phyloP scores from a whole-genome alignment of 2,888 invertebrate genomes.

The Exephanes ischioxanthus region DNA sequence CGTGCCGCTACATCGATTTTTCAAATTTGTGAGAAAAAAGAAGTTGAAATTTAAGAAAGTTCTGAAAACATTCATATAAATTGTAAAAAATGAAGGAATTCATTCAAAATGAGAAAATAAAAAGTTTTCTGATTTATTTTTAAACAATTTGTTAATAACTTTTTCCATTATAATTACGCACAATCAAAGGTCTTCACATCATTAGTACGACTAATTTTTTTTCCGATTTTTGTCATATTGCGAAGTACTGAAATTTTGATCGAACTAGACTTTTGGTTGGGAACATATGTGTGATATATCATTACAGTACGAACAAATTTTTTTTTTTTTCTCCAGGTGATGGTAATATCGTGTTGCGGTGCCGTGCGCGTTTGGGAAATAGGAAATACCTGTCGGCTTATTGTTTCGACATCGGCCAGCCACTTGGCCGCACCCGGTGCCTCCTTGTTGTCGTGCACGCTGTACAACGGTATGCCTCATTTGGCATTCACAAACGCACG shows the following conservation, averaged over 20 bases:
- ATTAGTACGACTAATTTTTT: too few relatives aligned
- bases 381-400: conserved; percentile 79
- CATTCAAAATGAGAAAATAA: too few relatives aligned
- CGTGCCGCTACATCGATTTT: background rate
- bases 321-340: conserved; percentile 75
- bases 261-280: too few relatives aligned
- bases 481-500: conserved; percentile 94
- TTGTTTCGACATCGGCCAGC: conserved; percentile 82
- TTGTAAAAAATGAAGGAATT: too few relatives aligned
- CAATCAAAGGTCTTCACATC: too few relatives aligned
- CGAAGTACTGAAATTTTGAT: too few relatives aligned
- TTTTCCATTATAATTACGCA: too few relatives aligned
- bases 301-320: background rate
- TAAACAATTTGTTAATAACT: too few relatives aligned
- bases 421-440: conserved; percentile 82
- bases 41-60: too few relatives aligned
- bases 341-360: conserved; percentile 83
- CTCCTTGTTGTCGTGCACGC: conserved; percentile 80
- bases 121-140: too few relatives aligned
- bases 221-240: too few relatives aligned
- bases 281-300: background rate
- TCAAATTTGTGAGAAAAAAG: background rate
- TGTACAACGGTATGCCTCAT: conserved; percentile 92
- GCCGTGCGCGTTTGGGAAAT: conserved; percentile 84
- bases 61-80: too few relatives aligned